A percentile compares a stretch with the other conserved stretches of the same genome.
Evolutionary conservation across 2,113 vertebrate genomes (phyloP).

Genomic region (Garra rufa): DNA sequence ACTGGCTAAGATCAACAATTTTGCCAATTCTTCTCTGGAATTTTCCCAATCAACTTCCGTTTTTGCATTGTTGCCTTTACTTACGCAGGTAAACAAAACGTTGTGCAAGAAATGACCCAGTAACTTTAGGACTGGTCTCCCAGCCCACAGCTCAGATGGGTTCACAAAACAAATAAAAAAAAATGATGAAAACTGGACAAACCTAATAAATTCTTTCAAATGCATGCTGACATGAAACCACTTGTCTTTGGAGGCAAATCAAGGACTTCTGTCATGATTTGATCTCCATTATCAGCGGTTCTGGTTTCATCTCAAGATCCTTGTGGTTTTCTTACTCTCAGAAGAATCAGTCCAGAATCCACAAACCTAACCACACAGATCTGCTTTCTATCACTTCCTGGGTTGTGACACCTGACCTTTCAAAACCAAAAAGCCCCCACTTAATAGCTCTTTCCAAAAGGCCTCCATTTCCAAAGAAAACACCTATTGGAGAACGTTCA

Average conservation of each 20-base stretch:
- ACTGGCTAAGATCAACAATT: not conserved
- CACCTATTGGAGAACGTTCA: slow-evolving; percentile 52
- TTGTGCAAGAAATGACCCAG: not conserved
- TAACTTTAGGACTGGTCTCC: not conserved
- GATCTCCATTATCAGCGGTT: not conserved
- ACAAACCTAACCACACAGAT: not conserved
- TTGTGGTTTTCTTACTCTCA: not conserved
- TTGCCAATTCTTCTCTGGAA: too few relatives aligned
- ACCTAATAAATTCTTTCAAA: not conserved
- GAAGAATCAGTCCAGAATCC: not conserved
- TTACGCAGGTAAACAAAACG: too few relatives aligned
- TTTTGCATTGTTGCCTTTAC: not conserved
- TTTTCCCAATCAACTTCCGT: not conserved
- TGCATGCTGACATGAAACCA: not conserved
- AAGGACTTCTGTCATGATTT: not conserved
- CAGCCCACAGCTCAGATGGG: not conserved
- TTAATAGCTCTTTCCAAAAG: slow-evolving; percentile 38
- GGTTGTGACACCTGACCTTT: slow-evolving; percentile 62
- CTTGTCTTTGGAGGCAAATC: slow-evolving; percentile 9
- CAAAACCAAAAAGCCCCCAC: slow-evolving; percentile 54
- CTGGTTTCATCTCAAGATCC: not conserved
- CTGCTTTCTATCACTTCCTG: slow-evolving; percentile 41
- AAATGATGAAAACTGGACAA: not conserved
- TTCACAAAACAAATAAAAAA: not conserved
- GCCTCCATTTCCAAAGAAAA: slow-evolving; percentile 71